Evolutionary conservation across 2,888 invertebrate genomes (phyloP), one percentile per base, ranked within the genome.

Genomic region (Euphydryas editha): DNA sequence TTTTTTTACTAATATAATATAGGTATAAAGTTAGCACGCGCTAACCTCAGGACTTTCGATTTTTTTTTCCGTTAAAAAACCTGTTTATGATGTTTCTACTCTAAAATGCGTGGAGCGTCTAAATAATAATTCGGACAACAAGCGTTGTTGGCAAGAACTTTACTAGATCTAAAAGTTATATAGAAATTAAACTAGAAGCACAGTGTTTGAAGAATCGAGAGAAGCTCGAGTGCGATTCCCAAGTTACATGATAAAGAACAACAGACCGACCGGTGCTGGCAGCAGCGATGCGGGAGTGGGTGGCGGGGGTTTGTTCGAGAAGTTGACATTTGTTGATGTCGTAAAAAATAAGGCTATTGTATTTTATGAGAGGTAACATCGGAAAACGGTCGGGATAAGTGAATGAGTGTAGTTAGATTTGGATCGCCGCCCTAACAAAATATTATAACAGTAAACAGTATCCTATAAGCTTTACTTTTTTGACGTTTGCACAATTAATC

Each of bases 321-420:
- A 87, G 82, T 89, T 88, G 85, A 88, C 88, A 88, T 88, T 90
- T 86, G 89, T 85, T 86, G 81, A 81, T 81, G 83, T 86, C 87
- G 85, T 90, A 91, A 90, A 90, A 88, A 87, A 87, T 90, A 88
- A 90, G 85, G 84, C 82, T 83, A 82, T 90, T 90, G 84, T 86
- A 84, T 87, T 89, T 90, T 90, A 90, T 83, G 89, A 87, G 80
- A 81, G 77, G 77, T 81, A 77, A 80, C 81, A 72, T 75, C 81
- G 81, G 77, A 78, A 80, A 83, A 80, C 81, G 78, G 77, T 30
- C 75, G 76, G 82, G 83, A 79, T 80, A 77, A 81, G 78, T 76
- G 74, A 73, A 72, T 67, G 66, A 72, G 74, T 74, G 71, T 73
- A 75, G 69, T 74, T 72, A 69, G 73, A 74, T 75, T 76, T 73